phyloP scores from a whole-genome alignment of 2,888 invertebrate species.

The Ophion ellenae region DNA sequence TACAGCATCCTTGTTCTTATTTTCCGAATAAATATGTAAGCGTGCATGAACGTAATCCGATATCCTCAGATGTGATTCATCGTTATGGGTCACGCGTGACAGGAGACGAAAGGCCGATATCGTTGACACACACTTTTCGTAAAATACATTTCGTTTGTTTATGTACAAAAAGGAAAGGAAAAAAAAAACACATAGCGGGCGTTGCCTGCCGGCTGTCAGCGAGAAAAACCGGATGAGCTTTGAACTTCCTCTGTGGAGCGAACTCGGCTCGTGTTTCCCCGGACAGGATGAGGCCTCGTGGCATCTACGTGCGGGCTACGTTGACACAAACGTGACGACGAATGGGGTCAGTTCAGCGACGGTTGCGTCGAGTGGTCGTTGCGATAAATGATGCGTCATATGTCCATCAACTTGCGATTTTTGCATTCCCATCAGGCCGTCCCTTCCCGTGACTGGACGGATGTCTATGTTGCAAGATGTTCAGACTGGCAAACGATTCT shows the following conservation, averaged over 20 bases:
- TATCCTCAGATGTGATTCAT: slow-evolving; percentile 47
- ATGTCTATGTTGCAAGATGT: neutral
- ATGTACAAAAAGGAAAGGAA: neutral
- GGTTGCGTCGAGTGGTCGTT: neutral
- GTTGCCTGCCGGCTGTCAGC: slow-evolving; percentile 38
- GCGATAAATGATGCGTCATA: neutral
- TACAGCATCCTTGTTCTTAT: slow-evolving; percentile 5
- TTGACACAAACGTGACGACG: neutral
- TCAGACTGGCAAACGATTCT: too few relatives aligned
- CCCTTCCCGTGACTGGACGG: neutral
- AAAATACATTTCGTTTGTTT: slow-evolving; percentile 23
- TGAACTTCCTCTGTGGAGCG: slow-evolving; percentile 13
- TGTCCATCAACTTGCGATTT: neutral
- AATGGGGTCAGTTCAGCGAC: neutral
- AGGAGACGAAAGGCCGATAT: slow-evolving; percentile 31
- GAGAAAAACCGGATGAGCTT: slow-evolving; percentile 42
- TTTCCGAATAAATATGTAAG: slow-evolving; percentile 11
- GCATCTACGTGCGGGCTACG: neutral
- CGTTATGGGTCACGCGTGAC: slow-evolving; percentile 20
- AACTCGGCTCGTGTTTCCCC: slow-evolving; percentile 18
- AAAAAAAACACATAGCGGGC: slow-evolving; percentile 40
- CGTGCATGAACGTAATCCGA: slow-evolving; percentile 44
- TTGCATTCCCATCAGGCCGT: neutral
- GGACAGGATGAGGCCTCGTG: neutral
- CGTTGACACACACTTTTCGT: slow-evolving; percentile 5